Percentiles rank a stretch among this genome's conserved stretches.
Evolutionary conservation across 2,888 invertebrate species (phyloP).

Genomic region (Sarcophaga subvicina): DNA sequence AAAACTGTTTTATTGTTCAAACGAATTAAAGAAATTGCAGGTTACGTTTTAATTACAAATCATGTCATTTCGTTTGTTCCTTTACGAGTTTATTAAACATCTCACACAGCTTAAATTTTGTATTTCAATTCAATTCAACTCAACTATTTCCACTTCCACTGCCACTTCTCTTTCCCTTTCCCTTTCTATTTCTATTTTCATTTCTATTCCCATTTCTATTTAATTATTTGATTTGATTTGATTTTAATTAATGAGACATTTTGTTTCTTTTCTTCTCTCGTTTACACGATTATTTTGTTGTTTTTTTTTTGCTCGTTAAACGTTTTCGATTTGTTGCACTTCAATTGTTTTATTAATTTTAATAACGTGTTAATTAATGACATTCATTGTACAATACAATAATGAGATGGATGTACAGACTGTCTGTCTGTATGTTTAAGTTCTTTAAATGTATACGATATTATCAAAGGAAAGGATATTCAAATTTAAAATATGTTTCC

Average conservation of each 20-base stretch:
- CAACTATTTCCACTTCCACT: no score
- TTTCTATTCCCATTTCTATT: background rate
- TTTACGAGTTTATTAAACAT: conserved; percentile 13
- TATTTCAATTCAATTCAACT: no score
- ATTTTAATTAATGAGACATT: conserved; percentile 49
- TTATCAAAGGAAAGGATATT: no score
- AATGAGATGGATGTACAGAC: background rate
- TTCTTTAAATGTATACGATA: no score
- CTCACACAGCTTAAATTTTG: background rate
- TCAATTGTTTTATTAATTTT: conserved; percentile 37
- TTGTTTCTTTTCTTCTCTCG: background rate
- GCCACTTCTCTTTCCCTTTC: no score
- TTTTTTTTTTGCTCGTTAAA: conserved; percentile 3
- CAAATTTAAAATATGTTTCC: no score
- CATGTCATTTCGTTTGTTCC: conserved; percentile 2
- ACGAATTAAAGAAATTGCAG: conserved; percentile 44
- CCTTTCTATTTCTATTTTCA: background rate
- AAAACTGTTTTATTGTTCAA: background rate
- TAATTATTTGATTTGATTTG: conserved; percentile 41
- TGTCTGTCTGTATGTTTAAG: background rate
- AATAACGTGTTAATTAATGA: conserved; percentile 24
- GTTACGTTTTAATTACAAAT: conserved; percentile 58
- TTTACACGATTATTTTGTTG: background rate
- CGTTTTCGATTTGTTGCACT: conserved; percentile 30
- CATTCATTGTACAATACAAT: background rate